phyloP scores from a whole-genome alignment of 2,797 vertebrate species.

The Rhinoraja longicauda region DNA sequence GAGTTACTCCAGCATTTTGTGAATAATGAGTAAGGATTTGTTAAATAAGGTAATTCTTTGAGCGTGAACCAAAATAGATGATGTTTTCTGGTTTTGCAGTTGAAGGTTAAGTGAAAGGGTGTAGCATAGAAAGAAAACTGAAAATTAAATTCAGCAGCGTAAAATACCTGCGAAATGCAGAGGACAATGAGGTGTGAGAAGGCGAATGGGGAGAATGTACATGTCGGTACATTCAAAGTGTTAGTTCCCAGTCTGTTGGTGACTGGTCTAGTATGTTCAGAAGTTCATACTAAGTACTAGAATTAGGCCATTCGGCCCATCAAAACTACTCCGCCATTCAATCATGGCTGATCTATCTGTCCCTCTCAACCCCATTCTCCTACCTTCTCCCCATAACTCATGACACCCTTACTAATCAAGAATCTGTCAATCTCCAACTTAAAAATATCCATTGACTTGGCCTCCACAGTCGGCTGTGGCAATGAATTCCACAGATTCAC shows the following conservation, averaged over 20 bases:
- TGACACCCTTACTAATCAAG: no score
- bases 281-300: no score
- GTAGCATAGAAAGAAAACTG: background rate
- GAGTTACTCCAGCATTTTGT: no score
- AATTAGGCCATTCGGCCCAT: no score
- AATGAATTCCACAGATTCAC: no score
- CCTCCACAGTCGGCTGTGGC: no score
- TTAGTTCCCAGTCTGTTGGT: background rate
- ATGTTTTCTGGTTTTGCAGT: background rate
- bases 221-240: background rate
- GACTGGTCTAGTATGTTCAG: background rate
- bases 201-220: background rate
- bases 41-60: background rate
- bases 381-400: no score
- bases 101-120: background rate
- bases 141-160: background rate
- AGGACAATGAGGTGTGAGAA: background rate
- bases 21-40: background rate
- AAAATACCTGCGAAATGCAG: background rate
- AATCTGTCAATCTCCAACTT: no score
- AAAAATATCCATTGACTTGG: no score
- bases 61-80: background rate
- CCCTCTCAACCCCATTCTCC: no score
- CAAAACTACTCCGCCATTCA: no score
- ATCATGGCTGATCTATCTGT: no score